Evolutionary conservation across 2,797 vertebrate species (phyloP), one percentile per base, ranked within the genome.

Genomic region (Triplophysa yarkandensis): DNA sequence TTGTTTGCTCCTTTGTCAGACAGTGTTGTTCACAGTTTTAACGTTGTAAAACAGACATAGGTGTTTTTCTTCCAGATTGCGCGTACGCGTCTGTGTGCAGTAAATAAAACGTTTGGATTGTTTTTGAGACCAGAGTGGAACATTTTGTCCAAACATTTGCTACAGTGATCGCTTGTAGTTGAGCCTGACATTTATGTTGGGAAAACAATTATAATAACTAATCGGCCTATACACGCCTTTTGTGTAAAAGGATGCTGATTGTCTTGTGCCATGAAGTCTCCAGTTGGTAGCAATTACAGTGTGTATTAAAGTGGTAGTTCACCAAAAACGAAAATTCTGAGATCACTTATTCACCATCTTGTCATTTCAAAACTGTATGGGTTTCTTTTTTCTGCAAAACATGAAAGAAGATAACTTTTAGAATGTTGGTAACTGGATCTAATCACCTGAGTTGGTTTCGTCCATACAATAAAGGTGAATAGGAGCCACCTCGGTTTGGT

Each of bases 11-110:
- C 62, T 71, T 34, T 67, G 66, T 30, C 80, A 78, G 41, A 74
- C 64, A 81, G 32, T 72, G 55, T 68, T 76, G 68, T 76, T 81
- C n/a, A 28, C 23, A 36, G 58, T 70, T 75, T 66, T 17, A 41
- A 16, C 32, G 66, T 57, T 21, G 16, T 34, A 70, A 62, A 72
- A 61, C 55, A 30, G 71, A 76, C 66, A 60, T 14, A 19, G 7
- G 13, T 55, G 21, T 68, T 66, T 69, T 77, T 61, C 57, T 66
- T 68, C 27, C 52, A 27, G 21, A 73, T 77, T 41, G 61, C n/a
- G 6, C 46, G 57, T 7, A 14, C 67, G 21, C 72, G 17, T 44
- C 34, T 41, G 63, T 2, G 44, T 54, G 69, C 60, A 43, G 14
- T n/a, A 46, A 1, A 46, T 46, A 17, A 46, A 6, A n/a, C 17